Conservation (phyloP, 1,140 invertebrate species). For the Bombus pascuorum region DNA sequence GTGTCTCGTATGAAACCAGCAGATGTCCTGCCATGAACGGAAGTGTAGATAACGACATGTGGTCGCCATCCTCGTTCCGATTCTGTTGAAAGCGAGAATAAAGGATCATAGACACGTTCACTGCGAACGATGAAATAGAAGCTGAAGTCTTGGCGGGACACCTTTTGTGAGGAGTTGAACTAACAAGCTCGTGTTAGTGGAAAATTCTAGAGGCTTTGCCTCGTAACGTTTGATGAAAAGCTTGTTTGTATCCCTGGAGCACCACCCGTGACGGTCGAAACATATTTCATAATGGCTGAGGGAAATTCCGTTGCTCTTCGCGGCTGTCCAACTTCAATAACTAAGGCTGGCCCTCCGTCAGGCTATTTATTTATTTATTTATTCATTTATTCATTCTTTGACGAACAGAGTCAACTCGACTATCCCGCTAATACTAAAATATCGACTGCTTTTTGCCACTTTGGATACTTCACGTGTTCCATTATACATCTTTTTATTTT, state of each 20-base stretch:
- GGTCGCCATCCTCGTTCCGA: not conserved
- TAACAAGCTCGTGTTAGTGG: slow-evolving; percentile 38
- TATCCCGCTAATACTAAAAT: not conserved
- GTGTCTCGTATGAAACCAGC: not conserved
- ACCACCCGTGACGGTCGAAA: not conserved
- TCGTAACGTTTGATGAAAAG: slow-evolving; percentile 49
- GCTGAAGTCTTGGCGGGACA: slow-evolving; percentile 20
- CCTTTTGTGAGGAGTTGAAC: slow-evolving; percentile 30
- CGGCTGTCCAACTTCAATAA: not conserved
- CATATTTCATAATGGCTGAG: slow-evolving; percentile 36
- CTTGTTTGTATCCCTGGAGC: slow-evolving; percentile 25
- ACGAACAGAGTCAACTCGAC: not conserved
- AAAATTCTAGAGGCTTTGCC: slow-evolving; percentile 28
- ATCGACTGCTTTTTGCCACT: not conserved
- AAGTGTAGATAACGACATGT: too few species aligned
- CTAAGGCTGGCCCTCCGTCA: too few species aligned
- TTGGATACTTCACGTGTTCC: not conserved
- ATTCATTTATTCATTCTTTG: not conserved
- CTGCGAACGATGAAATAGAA: slow-evolving; percentile 28
- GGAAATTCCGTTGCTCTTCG: not conserved
- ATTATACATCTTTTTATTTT: not conserved
- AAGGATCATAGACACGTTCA: not conserved
- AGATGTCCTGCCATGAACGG: too few species aligned
- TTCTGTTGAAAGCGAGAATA: not conserved
- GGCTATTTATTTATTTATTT: not conserved